A percentile compares a stretch with the other conserved stretches of the same genome.
These are phyloP conservation scores for Taeniopygia guttata DNA, from an alignment of 2,797 vertebrate species.

Conservation along the genomic window DNA sequence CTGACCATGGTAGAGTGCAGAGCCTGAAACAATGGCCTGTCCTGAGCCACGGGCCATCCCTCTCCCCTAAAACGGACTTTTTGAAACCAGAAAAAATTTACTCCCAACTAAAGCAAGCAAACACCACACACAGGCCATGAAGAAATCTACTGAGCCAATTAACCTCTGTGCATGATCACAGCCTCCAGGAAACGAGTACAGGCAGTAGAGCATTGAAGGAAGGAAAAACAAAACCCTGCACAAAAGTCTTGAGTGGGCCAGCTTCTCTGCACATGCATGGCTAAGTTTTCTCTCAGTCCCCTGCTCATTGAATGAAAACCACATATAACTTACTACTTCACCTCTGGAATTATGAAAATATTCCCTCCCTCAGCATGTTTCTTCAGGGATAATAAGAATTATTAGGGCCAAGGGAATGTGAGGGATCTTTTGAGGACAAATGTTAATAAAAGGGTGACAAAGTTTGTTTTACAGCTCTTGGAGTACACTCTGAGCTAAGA, in stretches of 20 bases:
- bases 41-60: not conserved
- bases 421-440: not conserved
- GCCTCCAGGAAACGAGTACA: not conserved
- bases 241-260: not conserved
- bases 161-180: not conserved
- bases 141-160: not conserved
- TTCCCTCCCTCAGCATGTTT: not conserved
- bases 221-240: not conserved
- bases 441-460: not conserved
- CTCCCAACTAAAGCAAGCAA: not conserved
- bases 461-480: conserved; percentile 2
- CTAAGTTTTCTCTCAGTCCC: not conserved
- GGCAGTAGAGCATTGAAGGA: not conserved
- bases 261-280: accelerated
- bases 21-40: not conserved
- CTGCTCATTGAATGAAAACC: not conserved
- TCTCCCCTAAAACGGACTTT: not conserved
- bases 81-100: not conserved
- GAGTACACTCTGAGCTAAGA: not conserved
- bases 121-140: not conserved
- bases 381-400: not conserved
- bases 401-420: not conserved
- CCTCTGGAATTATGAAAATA: not conserved
- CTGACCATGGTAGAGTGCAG: not conserved
- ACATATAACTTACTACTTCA: not conserved